These are phyloP conservation scores for Solenodon paradoxus DNA, from an alignment of 2,113 vertebrate genomes.

Conservation along the genomic window DNA sequence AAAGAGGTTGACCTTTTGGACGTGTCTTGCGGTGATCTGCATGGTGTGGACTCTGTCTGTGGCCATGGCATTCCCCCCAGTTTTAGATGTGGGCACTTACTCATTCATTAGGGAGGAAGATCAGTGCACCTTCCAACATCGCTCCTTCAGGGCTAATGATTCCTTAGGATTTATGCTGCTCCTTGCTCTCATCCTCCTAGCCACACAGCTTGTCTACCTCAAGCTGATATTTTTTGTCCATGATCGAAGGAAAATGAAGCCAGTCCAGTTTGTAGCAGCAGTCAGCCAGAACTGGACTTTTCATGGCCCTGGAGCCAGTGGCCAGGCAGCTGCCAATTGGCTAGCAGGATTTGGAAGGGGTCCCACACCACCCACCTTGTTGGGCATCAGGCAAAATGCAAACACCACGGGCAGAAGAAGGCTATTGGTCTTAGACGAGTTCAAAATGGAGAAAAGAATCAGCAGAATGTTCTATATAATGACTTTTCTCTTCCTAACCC, in stretches of 20 bases:
- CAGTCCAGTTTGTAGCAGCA: slow-evolving; percentile 99
- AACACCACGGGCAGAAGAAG: slow-evolving; percentile 96
- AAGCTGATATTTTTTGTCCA: slow-evolving; percentile 99
- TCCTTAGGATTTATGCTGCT: slow-evolving; percentile 99
- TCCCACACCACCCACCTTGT: slow-evolving; percentile 97
- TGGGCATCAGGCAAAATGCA: slow-evolving; percentile 98
- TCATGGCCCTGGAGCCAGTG: slow-evolving; percentile 97
- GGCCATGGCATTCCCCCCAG: slow-evolving; percentile 99
- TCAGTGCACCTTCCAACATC: slow-evolving; percentile 99
- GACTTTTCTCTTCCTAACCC: slow-evolving; percentile 98
- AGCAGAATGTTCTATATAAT: slow-evolving; percentile 99
- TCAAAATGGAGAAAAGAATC: slow-evolving; percentile 99
- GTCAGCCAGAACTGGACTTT: slow-evolving; percentile 99
- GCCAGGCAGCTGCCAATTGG: slow-evolving; percentile 99
- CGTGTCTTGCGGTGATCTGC: slow-evolving; percentile 98
- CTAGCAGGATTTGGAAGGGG: slow-evolving; percentile 98
- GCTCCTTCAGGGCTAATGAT: slow-evolving; percentile 98
- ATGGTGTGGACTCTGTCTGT: slow-evolving; percentile 99
- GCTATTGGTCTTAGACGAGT: slow-evolving; percentile 98
- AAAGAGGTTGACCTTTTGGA: slow-evolving; percentile 99
- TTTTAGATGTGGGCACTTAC: slow-evolving; percentile 98
- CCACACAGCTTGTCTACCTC: slow-evolving; percentile 99
- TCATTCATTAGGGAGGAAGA: slow-evolving; percentile 99
- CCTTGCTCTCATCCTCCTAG: slow-evolving; percentile 97
- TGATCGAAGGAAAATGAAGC: slow-evolving; percentile 99